These are phyloP conservation scores for Eupithecia dodoneata DNA, from an alignment of 2,888 invertebrate genomes.

Conservation along the genomic window DNA sequence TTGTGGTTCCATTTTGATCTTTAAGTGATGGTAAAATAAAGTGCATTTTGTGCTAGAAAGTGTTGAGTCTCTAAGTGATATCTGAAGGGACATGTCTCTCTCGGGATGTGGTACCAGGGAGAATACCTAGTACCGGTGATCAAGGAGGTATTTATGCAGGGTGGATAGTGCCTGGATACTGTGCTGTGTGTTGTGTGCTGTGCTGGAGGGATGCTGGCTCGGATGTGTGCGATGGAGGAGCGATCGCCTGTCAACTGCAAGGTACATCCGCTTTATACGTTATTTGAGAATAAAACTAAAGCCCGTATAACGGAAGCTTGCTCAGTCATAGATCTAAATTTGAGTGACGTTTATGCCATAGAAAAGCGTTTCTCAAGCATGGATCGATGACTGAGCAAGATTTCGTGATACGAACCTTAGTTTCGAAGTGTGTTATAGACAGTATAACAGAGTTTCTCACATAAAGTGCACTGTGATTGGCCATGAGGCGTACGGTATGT, in stretches of 20 bases:
- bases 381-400: too few relatives aligned
- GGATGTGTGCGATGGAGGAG: constrained; percentile 68
- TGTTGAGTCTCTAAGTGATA: not conserved
- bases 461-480: not conserved
- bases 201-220: constrained; percentile 57
- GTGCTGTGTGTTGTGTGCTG: constrained; percentile 48
- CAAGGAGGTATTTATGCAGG: constrained; percentile 52
- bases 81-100: constrained; percentile 8
- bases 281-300: not conserved
- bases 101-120: constrained; percentile 57
- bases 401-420: not conserved
- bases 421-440: not conserved
- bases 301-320: too few relatives aligned
- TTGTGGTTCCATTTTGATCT: not conserved
- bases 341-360: too few relatives aligned
- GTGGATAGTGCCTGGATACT: constrained; percentile 35
- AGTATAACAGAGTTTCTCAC: not conserved
- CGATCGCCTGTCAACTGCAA: constrained; percentile 56
- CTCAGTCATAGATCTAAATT: too few relatives aligned
- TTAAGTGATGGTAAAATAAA: not conserved
- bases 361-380: too few relatives aligned
- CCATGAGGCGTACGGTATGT: not conserved
- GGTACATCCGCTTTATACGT: constrained; percentile 49
- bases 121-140: constrained; percentile 57
- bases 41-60: not conserved